Base-by-base conservation (phyloP, 1,140 invertebrate genomes). In the Camponotus vicinus region DNA sequence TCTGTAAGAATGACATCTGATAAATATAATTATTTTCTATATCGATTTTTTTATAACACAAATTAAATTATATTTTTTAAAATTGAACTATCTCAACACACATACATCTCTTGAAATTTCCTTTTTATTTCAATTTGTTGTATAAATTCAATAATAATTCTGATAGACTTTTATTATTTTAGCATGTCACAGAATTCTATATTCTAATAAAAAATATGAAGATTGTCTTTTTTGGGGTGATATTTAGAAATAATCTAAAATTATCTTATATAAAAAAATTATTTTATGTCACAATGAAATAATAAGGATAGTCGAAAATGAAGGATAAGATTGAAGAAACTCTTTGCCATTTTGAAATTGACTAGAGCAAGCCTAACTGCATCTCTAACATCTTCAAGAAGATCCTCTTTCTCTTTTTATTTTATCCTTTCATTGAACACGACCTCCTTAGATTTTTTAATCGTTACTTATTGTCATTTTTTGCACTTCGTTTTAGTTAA, bases 401-500 rank as follows among this genome's bases (percentile, higher is more conserved):
- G 27, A 27, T 2, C 18, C 11, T 66, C 61, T 37, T 37, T 27
- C 3, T 21, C 7, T 5, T 34, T 3, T 76, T 27, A 21, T 7
- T 27, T 27, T 57, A 37, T n/a, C 40, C 63, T 77, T 15, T 64
- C 40, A 32, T 8, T 2, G 9, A 15, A 2, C 11, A 34, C 40
- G 42, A 61, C 27, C 18, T 15, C 11, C 34, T 66, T 18, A 8
- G 3, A 55, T 21, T 40, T 69, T 32, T 67, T 55, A 42, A 45
- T 89, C 63, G 83, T 82, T 82, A 64, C 75, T 70, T 57, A 52
- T 52, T 78, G 42, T 82, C 83, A 71, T 40, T 88, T 88, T 59
- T 66, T 67, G 59, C 71, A 71, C 37, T 88, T 88, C 73, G 73
- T 89, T 63, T 11, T 67, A 37, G 71, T 82, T 78, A 77, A 90